Base-by-base conservation (phyloP, 2,113 vertebrate species). In the Albula goreensis region DNA sequence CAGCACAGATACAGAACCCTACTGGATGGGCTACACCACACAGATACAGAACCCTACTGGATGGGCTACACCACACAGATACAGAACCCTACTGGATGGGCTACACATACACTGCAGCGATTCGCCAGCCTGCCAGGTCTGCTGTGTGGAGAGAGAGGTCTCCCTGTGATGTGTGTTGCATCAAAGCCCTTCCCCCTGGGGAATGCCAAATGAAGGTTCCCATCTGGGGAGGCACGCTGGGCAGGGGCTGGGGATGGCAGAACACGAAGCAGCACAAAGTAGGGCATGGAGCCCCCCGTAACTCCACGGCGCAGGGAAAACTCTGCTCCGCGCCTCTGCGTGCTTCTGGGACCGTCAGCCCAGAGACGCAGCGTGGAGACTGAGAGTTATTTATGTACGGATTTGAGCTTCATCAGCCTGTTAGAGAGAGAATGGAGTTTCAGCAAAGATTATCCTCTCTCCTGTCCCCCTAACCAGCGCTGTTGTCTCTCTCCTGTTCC, bases 191-290 rank as follows among this genome's bases (percentile, higher is more conserved):
- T 41, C 12, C 81, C 50, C 70, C 77, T 56, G 51, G 86, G n/a
- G 56, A 50, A 57, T 5, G 74, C 53, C 7, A 60, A 49, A 22
- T 12, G 15, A 60, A 87, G 82, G 50, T 51, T 77, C 52, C 11
- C 7, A 41, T 49, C 78, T 17, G 19, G 78, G 85, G 80, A 85
- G 48, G 10, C 48, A 49, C 74, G 56, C 56, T 22, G 41, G 60
- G 57, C 60, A 12, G 60, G 53, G 53, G 66, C 78, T 87, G 5
- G 15, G 56, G 74, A 31, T 78, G 53, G 57, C 17, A 50, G 86
- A 79, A 66, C 48, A 41, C 66, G 63, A 80, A 50, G 49, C 77
- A 31, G 80, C 66, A 80, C 63, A 83, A 66, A 86, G 51, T 10
- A 31, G 70, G 81, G 48, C 74, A 50, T 31, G 74, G 80, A 63